Evolutionary conservation across 2,888 invertebrate genomes (phyloP).

Genomic region (Tetragonula carbonaria): DNA sequence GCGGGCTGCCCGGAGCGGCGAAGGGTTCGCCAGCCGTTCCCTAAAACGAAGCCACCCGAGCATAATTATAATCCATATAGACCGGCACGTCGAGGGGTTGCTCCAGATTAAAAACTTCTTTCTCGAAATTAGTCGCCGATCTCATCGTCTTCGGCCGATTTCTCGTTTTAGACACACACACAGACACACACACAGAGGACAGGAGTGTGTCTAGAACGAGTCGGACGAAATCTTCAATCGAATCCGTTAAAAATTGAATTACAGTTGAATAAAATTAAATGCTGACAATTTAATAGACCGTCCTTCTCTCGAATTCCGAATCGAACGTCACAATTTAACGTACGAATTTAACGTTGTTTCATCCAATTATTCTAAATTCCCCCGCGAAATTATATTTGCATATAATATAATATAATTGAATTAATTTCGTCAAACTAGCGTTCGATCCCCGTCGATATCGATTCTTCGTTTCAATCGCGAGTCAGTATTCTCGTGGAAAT

Average conservation of each 20-base stretch:
- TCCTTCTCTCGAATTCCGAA: too few species aligned
- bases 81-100: slow-evolving; percentile 48
- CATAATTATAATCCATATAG: slow-evolving; percentile 75
- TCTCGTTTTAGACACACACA: too few species aligned
- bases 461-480: slow-evolving; percentile 16
- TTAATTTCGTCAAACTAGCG: slow-evolving; percentile 5
- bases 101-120: slow-evolving; percentile 69
- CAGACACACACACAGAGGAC: too few species aligned
- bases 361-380: background rate
- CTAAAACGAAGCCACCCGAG: slow-evolving; percentile 64
- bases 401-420: background rate
- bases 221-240: too few species aligned
- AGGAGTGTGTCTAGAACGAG: too few species aligned
- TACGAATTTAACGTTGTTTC: background rate
- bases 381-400: background rate
- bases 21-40: slow-evolving; percentile 69
- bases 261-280: too few species aligned
- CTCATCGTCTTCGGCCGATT: background rate
- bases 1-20: slow-evolving; percentile 57
- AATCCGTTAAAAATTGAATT: too few species aligned
- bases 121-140: slow-evolving; percentile 59
- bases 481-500: background rate
- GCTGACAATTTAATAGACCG: too few species aligned
- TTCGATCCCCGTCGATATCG: background rate
- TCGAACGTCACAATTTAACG: background rate